These are phyloP conservation scores for Tauraco hartlaubi DNA, from an alignment of 2,797 vertebrate species.

Conservation along the genomic window DNA sequence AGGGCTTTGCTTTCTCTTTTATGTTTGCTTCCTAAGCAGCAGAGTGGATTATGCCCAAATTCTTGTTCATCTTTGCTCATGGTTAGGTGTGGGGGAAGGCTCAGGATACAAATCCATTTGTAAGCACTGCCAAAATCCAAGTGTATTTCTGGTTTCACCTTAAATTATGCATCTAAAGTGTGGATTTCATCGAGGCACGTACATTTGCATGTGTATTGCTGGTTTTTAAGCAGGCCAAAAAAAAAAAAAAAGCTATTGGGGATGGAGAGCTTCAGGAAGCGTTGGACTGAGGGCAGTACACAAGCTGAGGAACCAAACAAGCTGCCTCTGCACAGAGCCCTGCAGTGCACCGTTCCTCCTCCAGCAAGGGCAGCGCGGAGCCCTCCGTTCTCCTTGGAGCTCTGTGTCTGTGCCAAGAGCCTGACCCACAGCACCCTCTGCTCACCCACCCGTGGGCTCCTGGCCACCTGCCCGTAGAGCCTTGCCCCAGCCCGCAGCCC, in stretches of 20 bases:
- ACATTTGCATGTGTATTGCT: background rate
- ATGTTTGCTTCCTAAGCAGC: background rate
- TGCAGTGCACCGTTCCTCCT: background rate
- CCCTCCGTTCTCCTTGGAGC: background rate
- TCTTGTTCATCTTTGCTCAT: accelerated
- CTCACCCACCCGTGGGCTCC: background rate
- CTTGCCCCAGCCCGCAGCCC: background rate
- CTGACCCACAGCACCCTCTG: background rate
- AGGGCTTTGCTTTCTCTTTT: background rate
- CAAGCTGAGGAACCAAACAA: background rate
- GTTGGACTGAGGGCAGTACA: background rate
- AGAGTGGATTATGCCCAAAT: background rate
- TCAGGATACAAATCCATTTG: background rate
- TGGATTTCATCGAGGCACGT: background rate
- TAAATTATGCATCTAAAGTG: background rate
- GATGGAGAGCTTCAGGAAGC: background rate
- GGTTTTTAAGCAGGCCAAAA: background rate
- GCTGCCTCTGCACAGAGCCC: background rate
- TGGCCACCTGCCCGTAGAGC: accelerated
- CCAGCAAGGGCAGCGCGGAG: background rate
- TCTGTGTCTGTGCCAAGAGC: accelerated
- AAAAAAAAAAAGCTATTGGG: background rate
- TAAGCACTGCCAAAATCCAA: background rate
- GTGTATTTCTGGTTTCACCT: background rate
- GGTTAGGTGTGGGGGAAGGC: background rate